Evolutionary conservation across 37 sponge, comb jelly and placozoan genomes (phyloP).

Genomic region (Cliona cf. orientalis): DNA sequence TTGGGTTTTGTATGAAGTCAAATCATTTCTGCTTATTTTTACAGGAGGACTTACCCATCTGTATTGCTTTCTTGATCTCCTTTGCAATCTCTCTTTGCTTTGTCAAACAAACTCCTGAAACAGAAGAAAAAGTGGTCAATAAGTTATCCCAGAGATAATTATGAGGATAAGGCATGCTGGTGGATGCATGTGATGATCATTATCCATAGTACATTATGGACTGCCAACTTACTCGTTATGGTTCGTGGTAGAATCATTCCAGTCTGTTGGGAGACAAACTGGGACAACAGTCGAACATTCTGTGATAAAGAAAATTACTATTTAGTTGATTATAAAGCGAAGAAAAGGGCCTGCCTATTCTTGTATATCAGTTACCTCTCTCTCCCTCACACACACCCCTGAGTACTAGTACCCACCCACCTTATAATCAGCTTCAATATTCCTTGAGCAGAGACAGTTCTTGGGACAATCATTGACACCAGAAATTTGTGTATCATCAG

Average conservation of each 20-base stretch:
- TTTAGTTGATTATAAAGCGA: too few relatives aligned
- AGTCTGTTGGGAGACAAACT: conserved; percentile 76
- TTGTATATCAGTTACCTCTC: too few relatives aligned
- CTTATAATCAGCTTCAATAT: conserved; percentile 61
- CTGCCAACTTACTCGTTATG: conserved; percentile 56
- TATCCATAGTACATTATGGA: neutral
- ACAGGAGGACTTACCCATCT: conserved; percentile 60
- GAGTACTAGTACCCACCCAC: conserved; percentile 36
- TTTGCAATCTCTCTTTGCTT: conserved; percentile 65
- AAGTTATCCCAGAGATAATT: too few relatives aligned
- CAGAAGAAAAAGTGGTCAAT: neutral
- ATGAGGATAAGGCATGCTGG: too few relatives aligned
- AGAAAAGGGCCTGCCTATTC: too few relatives aligned
- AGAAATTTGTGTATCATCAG: too few relatives aligned
- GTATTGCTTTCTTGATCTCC: conserved; percentile 53
- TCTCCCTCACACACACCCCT: too few relatives aligned
- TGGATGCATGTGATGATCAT: too few relatives aligned
- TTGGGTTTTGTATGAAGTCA: conserved; percentile 40
- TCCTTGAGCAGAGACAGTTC: conserved; percentile 72
- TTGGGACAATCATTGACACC: conserved; percentile 79
- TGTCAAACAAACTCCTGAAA: conserved; percentile 57
- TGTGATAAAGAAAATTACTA: conserved; percentile 17
- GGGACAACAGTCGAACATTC: conserved; percentile 78
- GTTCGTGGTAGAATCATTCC: conserved; percentile 81
- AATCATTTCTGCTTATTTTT: conserved; percentile 44